Evolutionary conservation across 2,797 vertebrate species (phyloP).

Genomic region (Diplodus puntazzo): DNA sequence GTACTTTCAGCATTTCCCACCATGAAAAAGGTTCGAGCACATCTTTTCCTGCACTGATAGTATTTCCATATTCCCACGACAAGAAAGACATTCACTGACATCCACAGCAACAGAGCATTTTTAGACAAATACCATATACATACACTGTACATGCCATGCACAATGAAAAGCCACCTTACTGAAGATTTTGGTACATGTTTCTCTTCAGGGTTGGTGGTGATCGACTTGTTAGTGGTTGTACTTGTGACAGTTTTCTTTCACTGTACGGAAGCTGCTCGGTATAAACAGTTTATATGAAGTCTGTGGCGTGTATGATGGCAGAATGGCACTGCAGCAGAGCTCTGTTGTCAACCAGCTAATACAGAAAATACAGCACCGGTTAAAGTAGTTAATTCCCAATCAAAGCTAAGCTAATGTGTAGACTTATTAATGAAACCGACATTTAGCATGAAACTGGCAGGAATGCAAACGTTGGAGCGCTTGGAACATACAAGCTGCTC

Average conservation of each 20-base stretch:
- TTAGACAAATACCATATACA: constrained; percentile 84
- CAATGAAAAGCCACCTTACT: constrained; percentile 80
- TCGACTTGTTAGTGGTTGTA: constrained; percentile 65
- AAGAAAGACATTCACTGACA: constrained; percentile 84
- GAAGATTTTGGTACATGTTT: constrained; percentile 69
- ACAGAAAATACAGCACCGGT: constrained; percentile 51
- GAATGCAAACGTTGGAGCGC: constrained; percentile 71
- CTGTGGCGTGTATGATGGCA: constrained; percentile 47
- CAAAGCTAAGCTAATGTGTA: constrained; percentile 26
- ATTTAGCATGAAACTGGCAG: constrained; percentile 65
- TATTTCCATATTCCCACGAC: constrained; percentile 76
- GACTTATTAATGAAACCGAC: constrained; percentile 36
- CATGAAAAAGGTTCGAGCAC: constrained; percentile 53
- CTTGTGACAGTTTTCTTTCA: constrained; percentile 42
- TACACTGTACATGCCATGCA: constrained; percentile 89
- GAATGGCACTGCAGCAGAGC: constrained; percentile 28
- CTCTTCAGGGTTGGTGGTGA: constrained; percentile 64
- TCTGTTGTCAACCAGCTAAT: constrained; percentile 26
- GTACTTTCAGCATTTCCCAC: constrained; percentile 56
- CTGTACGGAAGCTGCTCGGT: constrained; percentile 45
- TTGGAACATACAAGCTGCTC: constrained; percentile 32
- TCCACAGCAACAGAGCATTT: constrained; percentile 82
- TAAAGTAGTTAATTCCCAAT: constrained; percentile 8
- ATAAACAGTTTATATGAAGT: constrained; percentile 44
- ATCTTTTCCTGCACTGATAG: constrained; percentile 62